These are phyloP conservation scores for Luidia sarsii DNA, from an alignment of 53 echinoderm and acorn worm species.

Conservation along the genomic window DNA sequence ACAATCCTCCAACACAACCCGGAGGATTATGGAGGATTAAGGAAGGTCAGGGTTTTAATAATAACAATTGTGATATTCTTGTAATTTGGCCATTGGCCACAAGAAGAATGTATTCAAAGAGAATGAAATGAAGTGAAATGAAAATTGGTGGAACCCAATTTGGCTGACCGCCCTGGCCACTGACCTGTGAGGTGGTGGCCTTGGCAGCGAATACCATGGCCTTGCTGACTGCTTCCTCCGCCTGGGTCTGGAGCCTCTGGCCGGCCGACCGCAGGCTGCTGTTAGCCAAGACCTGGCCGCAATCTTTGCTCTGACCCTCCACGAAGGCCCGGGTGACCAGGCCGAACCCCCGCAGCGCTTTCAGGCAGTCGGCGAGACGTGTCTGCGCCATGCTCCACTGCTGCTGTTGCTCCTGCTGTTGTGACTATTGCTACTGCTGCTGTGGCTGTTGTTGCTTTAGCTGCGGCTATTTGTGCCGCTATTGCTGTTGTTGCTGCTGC, in stretches of 20 bases:
- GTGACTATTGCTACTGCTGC: no score
- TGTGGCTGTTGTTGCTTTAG: no score
- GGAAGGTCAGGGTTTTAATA: no score
- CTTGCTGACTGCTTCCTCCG: slow-evolving; percentile 79
- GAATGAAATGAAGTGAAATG: no score
- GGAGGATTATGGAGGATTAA: no score
- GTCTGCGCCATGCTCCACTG: slow-evolving; percentile 86
- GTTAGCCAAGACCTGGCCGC: slow-evolving; percentile 66
- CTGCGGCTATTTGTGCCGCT: no score
- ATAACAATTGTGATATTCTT: neutral
- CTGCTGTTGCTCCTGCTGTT: no score
- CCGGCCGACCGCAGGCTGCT: slow-evolving; percentile 68
- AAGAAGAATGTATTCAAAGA: neutral
- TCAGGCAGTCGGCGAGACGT: slow-evolving; percentile 74
- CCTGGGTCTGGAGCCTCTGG: slow-evolving; percentile 68
- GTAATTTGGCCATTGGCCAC: neutral
- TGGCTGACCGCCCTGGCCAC: no score
- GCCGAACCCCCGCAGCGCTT: slow-evolving; percentile 73
- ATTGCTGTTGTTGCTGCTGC: no score
- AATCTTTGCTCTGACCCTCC: slow-evolving; percentile 69
- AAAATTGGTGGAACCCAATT: no score
- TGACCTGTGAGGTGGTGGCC: slow-evolving; percentile 27
- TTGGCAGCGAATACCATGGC: slow-evolving; percentile 55
- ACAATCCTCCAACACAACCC: no score
- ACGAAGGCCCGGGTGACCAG: slow-evolving; percentile 77